Base-by-base conservation (phyloP, 1,140 invertebrate genomes). In the Saxidomus purpurata region DNA sequence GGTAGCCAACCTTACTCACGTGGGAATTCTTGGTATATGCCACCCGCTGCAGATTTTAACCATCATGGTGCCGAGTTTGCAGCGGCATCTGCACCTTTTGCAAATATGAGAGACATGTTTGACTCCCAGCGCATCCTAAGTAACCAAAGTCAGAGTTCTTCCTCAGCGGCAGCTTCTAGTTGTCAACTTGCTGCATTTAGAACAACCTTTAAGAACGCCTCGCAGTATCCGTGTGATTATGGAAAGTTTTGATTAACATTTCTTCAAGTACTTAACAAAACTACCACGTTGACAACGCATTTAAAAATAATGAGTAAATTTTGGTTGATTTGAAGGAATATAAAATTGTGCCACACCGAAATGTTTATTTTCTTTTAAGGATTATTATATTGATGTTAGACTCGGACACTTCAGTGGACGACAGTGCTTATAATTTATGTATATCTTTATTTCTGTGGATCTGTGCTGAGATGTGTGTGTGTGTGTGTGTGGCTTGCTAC, bases 161-260 rank as follows among this genome's bases (percentile, higher is more conserved):
- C 90, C 2, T 69, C 90, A 19, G 61, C 84, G n/a, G 28, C 86
- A 13, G 82, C 91, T 34, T 90, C 94, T 3, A 95, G 94, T 81
- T 95, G 94, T 69, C 94, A 95, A 77, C 92, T 95, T 8, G 93
- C 94, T 0, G 92, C 94, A n/a, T 95, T 95, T 85, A 80, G 94
- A 80, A 81, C 92, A 15, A 92, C 93, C 0, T 95, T 95, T 87
- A 95, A 95, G 77, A 87, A 93, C 22, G 36, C 92, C 0, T 49
- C 79, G 17, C 89, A 94, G 6, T 95, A 94, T 80, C 89, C 93
- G 17, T 95, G 94, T 90, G 94, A 95, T 80, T 95, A 94, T 69
- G 91, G 92, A 28, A 95, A 95, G 90, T 95, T 93, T 85, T 94
- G 69, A 96, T 43, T 34, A 63, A 6, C 11, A 40, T n/a, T 9